Base-by-base conservation (phyloP, 2,888 invertebrate species). In the Zaprionus lineosus region DNA sequence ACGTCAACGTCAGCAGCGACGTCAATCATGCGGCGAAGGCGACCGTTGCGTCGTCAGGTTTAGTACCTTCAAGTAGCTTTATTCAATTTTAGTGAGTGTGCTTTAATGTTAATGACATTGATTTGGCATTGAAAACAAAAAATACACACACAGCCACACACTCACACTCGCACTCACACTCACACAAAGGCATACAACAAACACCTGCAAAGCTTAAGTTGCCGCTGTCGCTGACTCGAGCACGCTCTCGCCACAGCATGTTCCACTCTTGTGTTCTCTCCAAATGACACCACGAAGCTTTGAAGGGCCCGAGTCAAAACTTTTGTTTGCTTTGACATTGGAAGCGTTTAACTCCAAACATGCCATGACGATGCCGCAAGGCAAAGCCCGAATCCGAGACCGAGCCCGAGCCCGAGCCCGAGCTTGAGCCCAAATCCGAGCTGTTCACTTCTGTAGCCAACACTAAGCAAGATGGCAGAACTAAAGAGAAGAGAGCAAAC, bases 41-140 rank as follows among this genome's bases (percentile, higher is more conserved):
- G 55, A 65, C 52, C 47, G 53, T 53, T 61, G 44, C 62, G 51
- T 31, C 48, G 56, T 67, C 70, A 70, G 67, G 50, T 65, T 79
- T 76, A 76, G 83, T 83, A 72, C 75, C 68, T 56, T 65, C 60
- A 58, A 62, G 70, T 64, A 55, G 82, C 78, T 81, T 73, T 81
- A 74, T 76, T 73, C 70, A 81, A 84, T 84, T 79, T 84, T 84
- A 84, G 82, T 84, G 82, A 77, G 84, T 78, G 81, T 81, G 84
- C 70, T 76, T 78, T 84, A 78, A 77, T 78, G 78, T 84, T 78
- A 84, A 78, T 78, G 78, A 78, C 78, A 84, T 78, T 84, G 78
- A 84, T 78, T 78, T 78, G 78, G 78, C 78, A 78, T 78, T 78
- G 78, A 77, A 56, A 51, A 33, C n/a, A 12, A 41, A 39, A 69